Evolutionary conservation across 1,140 invertebrate genomes (phyloP).

Genomic region (Drosophila burlai): DNA sequence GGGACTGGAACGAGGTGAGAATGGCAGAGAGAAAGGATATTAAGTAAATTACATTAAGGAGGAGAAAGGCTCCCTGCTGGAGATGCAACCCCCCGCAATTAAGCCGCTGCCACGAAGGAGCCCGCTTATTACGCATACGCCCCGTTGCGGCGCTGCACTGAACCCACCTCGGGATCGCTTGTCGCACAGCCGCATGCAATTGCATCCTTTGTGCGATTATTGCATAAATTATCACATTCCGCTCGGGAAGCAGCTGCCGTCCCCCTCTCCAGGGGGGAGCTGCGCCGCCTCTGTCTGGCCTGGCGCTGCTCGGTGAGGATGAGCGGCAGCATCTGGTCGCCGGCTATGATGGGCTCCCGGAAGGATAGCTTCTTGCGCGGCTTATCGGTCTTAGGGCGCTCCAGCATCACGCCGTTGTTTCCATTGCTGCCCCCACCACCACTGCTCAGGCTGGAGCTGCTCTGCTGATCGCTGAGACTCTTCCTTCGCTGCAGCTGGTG

Average conservation of each 20-base stretch:
- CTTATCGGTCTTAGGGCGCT: conserved; percentile 86
- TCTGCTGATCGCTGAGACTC: conserved; percentile 64
- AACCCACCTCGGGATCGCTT: conserved; percentile 75
- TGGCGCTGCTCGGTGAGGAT: conserved; percentile 58
- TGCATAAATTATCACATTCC: conserved; percentile 78
- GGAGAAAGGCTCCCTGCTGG: conserved; percentile 6
- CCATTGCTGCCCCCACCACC: conserved; percentile 20
- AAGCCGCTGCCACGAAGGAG: conserved; percentile 29
- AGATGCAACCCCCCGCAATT: conserved; percentile 49
- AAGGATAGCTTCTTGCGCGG: conserved; percentile 94
- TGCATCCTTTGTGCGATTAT: conserved; percentile 74
- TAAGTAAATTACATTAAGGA: conserved; percentile 31
- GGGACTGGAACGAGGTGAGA: conserved; percentile 91
- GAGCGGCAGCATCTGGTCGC: conserved; percentile 54
- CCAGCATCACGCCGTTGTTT: conserved; percentile 55
- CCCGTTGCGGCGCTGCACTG: conserved; percentile 19
- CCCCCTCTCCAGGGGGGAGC: conserved; percentile 64
- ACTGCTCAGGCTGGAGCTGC: conserved; percentile 67
- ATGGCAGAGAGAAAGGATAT: conserved; percentile 7
- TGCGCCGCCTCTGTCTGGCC: conserved; percentile 66
- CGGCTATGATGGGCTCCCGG: conserved; percentile 89
- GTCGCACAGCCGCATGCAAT: conserved; percentile 59
- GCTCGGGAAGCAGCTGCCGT: not conserved
- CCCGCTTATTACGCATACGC: conserved; percentile 61
- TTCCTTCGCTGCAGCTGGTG: conserved; percentile 68